These are phyloP conservation scores for Hirtodrosophila cameraria DNA, from an alignment of 2,888 invertebrate genomes.

Conservation along the genomic window DNA sequence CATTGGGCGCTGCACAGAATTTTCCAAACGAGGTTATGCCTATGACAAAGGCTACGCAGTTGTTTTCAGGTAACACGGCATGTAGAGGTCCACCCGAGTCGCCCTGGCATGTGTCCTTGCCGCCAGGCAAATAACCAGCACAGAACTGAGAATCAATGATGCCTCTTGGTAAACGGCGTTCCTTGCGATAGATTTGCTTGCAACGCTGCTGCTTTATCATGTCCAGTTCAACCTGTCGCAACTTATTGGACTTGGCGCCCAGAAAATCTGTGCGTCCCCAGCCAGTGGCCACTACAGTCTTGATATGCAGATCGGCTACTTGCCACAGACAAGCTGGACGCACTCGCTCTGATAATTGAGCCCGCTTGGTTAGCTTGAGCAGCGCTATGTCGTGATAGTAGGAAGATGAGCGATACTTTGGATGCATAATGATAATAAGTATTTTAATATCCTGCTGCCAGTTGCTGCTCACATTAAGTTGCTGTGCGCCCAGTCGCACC, in stretches of 20 bases:
- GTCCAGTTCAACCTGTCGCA: slow-evolving; percentile 83
- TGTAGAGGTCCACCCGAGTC: slow-evolving; percentile 84
- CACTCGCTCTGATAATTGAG: slow-evolving; percentile 70
- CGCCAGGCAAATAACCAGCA: slow-evolving; percentile 83
- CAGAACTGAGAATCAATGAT: slow-evolving; percentile 84
- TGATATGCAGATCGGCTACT: slow-evolving; percentile 65
- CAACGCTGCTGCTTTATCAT: slow-evolving; percentile 78
- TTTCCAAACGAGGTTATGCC: slow-evolving; percentile 84
- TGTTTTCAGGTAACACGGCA: slow-evolving; percentile 77
- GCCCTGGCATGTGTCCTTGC: slow-evolving; percentile 83
- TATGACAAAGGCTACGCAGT: slow-evolving; percentile 82
- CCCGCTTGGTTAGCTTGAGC: slow-evolving; percentile 83
- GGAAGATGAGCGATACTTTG: slow-evolving; percentile 84
- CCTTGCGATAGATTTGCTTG: slow-evolving; percentile 75
- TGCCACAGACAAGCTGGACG: slow-evolving; percentile 84
- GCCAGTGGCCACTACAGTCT: slow-evolving; percentile 79
- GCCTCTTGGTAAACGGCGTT: slow-evolving; percentile 81
- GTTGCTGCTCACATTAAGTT: slow-evolving; percentile 83
- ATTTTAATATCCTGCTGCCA: slow-evolving; percentile 84
- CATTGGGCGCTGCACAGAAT: slow-evolving; percentile 81
- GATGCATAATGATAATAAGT: slow-evolving; percentile 84
- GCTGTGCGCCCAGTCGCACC: slow-evolving; percentile 85
- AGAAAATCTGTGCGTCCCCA: slow-evolving; percentile 83
- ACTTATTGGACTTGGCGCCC: slow-evolving; percentile 80
- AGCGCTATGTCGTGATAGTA: slow-evolving; percentile 87